Evolutionary conservation across 2,113 vertebrate species (phyloP).

Genomic region (Cavia aperea): DNA sequence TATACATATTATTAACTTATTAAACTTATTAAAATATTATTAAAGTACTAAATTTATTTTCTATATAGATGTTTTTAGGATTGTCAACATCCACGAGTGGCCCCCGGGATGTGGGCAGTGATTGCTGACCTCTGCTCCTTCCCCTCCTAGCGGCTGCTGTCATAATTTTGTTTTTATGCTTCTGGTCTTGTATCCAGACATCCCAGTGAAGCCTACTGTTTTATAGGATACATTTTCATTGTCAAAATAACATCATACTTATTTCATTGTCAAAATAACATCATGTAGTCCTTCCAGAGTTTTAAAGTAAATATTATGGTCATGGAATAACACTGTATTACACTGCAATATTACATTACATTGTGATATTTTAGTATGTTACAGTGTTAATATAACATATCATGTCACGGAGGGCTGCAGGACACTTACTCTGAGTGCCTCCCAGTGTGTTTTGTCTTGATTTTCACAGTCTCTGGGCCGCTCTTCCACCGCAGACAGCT

Average conservation of each 20-base stretch:
- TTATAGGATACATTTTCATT: neutral
- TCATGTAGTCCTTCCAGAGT: neutral
- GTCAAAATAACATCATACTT: neutral
- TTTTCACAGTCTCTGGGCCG: neutral
- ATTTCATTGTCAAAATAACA: neutral
- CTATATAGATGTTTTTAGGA: neutral
- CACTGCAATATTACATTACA: neutral
- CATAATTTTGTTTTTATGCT: neutral
- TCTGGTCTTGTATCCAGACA: neutral
- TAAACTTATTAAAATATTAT: too few relatives aligned
- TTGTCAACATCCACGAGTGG: neutral
- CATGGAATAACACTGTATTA: neutral
- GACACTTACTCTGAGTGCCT: neutral
- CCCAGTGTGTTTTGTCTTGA: neutral
- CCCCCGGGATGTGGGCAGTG: neutral
- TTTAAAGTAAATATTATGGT: neutral
- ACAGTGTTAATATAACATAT: neutral
- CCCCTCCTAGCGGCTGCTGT: neutral
- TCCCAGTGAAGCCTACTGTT: neutral
- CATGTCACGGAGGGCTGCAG: neutral
- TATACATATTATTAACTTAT: neutral
- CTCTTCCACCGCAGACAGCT: neutral
- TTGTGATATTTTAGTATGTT: neutral
- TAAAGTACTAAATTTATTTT: neutral
- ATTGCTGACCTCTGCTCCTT: neutral